Evolutionary conservation across 2,797 vertebrate species (phyloP).

Genomic region (Arrhamphus sclerolepis): DNA sequence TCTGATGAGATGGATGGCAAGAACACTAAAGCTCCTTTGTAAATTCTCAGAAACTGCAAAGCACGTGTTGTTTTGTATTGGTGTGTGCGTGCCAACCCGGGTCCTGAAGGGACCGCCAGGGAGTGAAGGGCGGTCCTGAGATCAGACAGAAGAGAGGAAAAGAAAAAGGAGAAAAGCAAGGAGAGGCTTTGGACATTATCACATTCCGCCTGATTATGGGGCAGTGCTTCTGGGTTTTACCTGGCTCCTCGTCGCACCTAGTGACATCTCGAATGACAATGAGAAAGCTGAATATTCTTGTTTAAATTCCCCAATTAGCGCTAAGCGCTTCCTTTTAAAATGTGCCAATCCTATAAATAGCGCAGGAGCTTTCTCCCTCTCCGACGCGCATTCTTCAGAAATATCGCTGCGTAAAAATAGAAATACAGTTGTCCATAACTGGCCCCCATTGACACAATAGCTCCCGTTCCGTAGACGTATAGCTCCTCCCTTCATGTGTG

Average conservation of each 20-base stretch:
- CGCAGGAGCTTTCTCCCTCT: conserved; percentile 36
- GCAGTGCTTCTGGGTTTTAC: conserved; percentile 4
- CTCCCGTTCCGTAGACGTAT: conserved; percentile 69
- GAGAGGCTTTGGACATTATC: conserved; percentile 46
- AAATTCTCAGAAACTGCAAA: conserved; percentile 11
- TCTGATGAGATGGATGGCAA: conserved; percentile 28
- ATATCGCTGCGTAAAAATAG: conserved; percentile 77
- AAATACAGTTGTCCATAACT: conserved; percentile 79
- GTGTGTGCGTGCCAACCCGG: conserved; percentile 13
- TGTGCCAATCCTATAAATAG: conserved; percentile 31
- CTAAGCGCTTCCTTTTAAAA: neutral
- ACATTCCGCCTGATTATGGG: conserved; percentile 17
- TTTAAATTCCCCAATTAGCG: conserved; percentile 26
- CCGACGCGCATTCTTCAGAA: conserved; percentile 58
- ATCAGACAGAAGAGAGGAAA: conserved; percentile 2
- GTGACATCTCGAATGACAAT: conserved; percentile 41
- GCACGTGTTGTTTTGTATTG: conserved; percentile 12
- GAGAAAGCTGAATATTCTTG: conserved; percentile 1
- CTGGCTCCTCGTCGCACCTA: conserved; percentile 36
- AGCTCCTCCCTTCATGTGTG: conserved; percentile 80
- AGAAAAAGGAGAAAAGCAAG: conserved; percentile 36
- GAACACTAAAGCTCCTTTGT: conserved; percentile 34
- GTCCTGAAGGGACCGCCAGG: conserved; percentile 58
- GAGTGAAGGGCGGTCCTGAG: conserved; percentile 41
- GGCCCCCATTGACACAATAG: conserved; percentile 80